Evolutionary conservation across 2,113 vertebrate genomes (phyloP).

Genomic region (Mixornis gularis): DNA sequence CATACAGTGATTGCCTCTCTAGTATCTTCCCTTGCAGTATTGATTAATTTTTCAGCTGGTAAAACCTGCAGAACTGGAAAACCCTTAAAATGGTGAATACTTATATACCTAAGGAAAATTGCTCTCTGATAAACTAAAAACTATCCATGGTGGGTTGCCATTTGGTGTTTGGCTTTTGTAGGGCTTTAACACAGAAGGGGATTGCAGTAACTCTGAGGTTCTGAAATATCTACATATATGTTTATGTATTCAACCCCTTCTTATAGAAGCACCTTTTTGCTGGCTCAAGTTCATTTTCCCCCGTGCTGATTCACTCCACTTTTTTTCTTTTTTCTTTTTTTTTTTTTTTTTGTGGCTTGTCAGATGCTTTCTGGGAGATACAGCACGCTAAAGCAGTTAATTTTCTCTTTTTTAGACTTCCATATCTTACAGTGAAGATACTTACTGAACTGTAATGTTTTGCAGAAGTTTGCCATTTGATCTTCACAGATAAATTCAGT

Average conservation of each 20-base stretch:
- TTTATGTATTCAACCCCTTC: neutral
- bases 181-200: neutral
- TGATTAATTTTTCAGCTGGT: neutral
- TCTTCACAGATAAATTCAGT: neutral
- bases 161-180: neutral
- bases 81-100: neutral
- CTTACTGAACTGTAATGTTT: constrained; percentile 20
- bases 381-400: neutral
- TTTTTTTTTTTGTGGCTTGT: neutral
- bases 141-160: neutral
- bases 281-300: neutral
- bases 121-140: neutral
- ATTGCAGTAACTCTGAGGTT: neutral
- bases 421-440: neutral
- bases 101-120: neutral
- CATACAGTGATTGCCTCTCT: neutral
- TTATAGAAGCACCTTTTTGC: constrained; percentile 11
- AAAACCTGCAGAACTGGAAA: neutral
- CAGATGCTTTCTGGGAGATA: neutral
- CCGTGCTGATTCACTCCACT: neutral
- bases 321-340: neutral
- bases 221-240: neutral
- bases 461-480: constrained; percentile 21
- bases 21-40: neutral
- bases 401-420: constrained; percentile 20